Conservation (phyloP, 2,113 vertebrate genomes). For the Clupea harengus region DNA sequence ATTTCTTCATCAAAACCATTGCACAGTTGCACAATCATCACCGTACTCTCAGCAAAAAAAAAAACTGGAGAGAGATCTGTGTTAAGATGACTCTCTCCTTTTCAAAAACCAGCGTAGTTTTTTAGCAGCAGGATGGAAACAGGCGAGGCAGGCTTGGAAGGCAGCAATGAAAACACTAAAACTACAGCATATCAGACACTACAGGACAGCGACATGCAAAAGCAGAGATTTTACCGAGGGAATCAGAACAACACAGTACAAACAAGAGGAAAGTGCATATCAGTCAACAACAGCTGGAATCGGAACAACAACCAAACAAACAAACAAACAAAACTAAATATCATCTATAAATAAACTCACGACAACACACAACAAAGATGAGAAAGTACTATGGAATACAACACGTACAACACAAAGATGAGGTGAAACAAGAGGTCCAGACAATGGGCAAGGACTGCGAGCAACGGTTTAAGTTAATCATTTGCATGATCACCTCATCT, state of each 20-base stretch:
- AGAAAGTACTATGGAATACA: not conserved
- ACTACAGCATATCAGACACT: not conserved
- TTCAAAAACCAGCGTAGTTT: not conserved
- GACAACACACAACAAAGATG: not conserved
- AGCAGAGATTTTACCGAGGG: not conserved
- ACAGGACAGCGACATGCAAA: not conserved
- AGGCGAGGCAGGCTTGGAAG: not conserved
- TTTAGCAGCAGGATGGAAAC: not conserved
- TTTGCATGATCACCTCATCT: not conserved
- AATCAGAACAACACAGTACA: not conserved
- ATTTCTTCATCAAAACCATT: not conserved
- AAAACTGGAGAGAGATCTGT: not conserved
- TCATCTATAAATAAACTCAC: conserved; percentile 6
- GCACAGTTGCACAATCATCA: conserved; percentile 16
- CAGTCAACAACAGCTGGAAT: not conserved
- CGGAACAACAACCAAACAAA: not conserved
- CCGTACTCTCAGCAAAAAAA: conserved; percentile 7
- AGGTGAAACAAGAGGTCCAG: not conserved
- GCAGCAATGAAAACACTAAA: not conserved
- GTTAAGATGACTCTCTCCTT: not conserved
- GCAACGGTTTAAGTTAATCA: not conserved
- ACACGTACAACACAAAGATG: not conserved
- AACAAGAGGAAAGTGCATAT: conserved; percentile 3
- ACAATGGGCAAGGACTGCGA: not conserved
- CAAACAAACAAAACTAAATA: not conserved